Base-by-base conservation (phyloP, 2,797 vertebrate genomes). In the Furcifer pardalis region DNA sequence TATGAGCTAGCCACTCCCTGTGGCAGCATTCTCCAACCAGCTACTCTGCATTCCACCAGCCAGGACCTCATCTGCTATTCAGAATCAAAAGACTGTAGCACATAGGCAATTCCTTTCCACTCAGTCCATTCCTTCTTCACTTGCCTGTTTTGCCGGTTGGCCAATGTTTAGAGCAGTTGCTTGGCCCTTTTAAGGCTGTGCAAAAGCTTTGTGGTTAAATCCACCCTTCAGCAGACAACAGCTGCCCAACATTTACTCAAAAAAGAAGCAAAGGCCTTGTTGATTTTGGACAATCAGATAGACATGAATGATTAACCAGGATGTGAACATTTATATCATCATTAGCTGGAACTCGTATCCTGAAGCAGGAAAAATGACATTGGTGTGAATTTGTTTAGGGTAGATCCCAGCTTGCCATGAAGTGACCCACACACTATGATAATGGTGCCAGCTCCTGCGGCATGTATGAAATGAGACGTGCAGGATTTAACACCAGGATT, bases 1-100 rank as follows among this genome's bases (percentile, higher is more conserved):
- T 63, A 40, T 71, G 42, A 86, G 42, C 69, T 79, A 37, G 68
- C 62, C 65, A 73, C 46, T 35, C 76, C 71, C 76, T 52, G 44
- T 12, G 66, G 35, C 65, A 77, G 59, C 86, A 87, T 87, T 84
- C 78, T 82, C 81, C 78, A 72, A 77, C 77, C 77, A 77, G 63
- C 74, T 77, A 65, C 74, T 37, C 8, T 32, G 59, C 66, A 35
- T 52, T 87, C 56, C 35, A 82, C 69, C 81, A 80, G 25, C 23
- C 60, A 21, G 19, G 32, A 76, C 46, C 88, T 88, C 52, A 84
- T 72, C 35, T 77, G 37, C 81, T 89, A 56, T 60, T 86, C 46
- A 44, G 59, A 87, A 13, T 32, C 68, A 37, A 66, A 69, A 35
- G 73, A 35, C 59, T 77, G 52, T 35, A 77, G 68, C 42, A 60